phyloP scores from a whole-genome alignment of 2,888 invertebrate genomes.

The Rapana venosa region DNA sequence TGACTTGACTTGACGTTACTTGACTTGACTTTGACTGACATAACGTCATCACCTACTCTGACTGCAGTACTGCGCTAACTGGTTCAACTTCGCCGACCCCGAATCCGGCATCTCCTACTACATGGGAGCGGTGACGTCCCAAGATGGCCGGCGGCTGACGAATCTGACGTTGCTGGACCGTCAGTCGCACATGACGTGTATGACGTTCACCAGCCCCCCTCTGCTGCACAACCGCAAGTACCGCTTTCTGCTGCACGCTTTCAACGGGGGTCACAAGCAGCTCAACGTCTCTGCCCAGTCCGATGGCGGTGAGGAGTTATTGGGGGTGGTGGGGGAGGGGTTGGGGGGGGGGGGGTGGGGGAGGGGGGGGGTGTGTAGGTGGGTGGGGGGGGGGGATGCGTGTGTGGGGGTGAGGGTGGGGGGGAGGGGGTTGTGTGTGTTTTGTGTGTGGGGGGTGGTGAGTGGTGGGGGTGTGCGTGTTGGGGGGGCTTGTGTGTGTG shows the following conservation, averaged over 20 bases:
- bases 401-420: no score
- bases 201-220: slow-evolving; percentile 40
- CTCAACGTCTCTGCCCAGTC: slow-evolving; percentile 56
- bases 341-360: neutral
- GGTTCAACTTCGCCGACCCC: slow-evolving; percentile 63
- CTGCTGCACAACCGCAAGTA: slow-evolving; percentile 57
- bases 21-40: no score
- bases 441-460: neutral
- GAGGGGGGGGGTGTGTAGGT: no score
- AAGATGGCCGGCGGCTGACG: slow-evolving; percentile 8
- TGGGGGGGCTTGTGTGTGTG: no score
- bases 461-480: no score
- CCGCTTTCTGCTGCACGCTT: slow-evolving; percentile 58
- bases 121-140: slow-evolving; percentile 52
- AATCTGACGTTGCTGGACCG: slow-evolving; percentile 21
- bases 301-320: slow-evolving; percentile 52
- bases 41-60: neutral
- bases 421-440: neutral
- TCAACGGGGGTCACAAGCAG: slow-evolving; percentile 61
- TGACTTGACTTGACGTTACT: neutral
- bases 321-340: neutral
- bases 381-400: no score
- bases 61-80: slow-evolving; percentile 63
- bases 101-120: slow-evolving; percentile 63
- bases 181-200: neutral